Conservation (phyloP, 2,113 vertebrate species). For the Lampris incognitus region DNA sequence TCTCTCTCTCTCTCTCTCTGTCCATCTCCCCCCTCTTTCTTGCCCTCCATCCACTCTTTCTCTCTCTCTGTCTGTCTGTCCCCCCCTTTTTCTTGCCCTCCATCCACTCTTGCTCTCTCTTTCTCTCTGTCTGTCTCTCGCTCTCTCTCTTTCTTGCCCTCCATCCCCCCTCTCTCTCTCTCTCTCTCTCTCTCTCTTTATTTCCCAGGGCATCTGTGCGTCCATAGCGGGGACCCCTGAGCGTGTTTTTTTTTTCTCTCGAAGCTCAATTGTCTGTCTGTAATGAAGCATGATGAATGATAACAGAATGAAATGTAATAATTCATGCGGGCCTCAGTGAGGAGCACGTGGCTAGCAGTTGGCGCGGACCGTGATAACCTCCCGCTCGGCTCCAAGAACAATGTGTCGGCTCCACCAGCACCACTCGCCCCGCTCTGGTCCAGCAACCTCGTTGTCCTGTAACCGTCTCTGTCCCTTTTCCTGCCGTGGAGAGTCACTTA, state of each 20-base stretch:
- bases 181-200: constrained; percentile 22
- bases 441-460: constrained; percentile 58
- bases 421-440: constrained; percentile 63
- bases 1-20: constrained; percentile 5
- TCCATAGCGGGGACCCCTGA: constrained; percentile 41
- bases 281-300: constrained; percentile 87
- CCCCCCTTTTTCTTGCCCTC: constrained; percentile 20
- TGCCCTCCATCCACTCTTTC: constrained; percentile 54
- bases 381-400: constrained; percentile 66
- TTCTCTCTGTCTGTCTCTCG: constrained; percentile 33
- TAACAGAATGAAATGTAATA: constrained; percentile 85
- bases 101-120: constrained; percentile 43
- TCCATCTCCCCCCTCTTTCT: constrained; percentile 29
- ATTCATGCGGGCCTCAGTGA: constrained; percentile 77
- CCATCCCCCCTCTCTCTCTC: constrained; percentile 7
- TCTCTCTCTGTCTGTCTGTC: constrained; percentile 22
- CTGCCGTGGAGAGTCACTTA: constrained; percentile 72
- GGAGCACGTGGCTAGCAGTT: constrained; percentile 73
- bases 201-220: constrained; percentile 57
- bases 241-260: constrained; percentile 76
- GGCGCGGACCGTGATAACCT: constrained; percentile 68
- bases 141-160: neutral
- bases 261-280: constrained; percentile 83
- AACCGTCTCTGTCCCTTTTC: constrained; percentile 41
- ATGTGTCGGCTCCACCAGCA: constrained; percentile 54